Base-by-base conservation (phyloP, 2,888 invertebrate species). In the Mimumesa dahlbomi region DNA sequence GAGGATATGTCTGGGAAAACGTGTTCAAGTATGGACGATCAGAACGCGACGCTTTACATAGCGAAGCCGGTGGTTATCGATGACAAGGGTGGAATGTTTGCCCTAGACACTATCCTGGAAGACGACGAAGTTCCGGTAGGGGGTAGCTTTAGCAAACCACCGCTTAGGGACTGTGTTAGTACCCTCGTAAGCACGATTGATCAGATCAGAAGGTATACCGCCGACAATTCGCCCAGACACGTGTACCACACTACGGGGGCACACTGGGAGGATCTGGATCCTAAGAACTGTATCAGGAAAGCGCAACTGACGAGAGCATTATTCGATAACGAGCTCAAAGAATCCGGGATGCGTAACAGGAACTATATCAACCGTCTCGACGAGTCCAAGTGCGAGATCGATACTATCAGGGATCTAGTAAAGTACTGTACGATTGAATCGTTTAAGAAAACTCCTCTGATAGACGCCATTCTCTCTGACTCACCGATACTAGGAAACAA, bases 161-260 rank as follows among this genome's bases (percentile, higher is more conserved):
- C 78, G 0, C 63, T 46, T 2, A 48, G 57, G 0, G 83, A 75
- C 90, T 91, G 84, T 89, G 92, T 92, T 82, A 92, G 93, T 83
- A 92, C 93, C 5, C 86, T 93, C 5, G 93, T 93, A 5, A 93
- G 92, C 9, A 93, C 93, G 1, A 93, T 93, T 66, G 93, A 93
- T 82, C 93, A 93, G 89, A 93, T 93, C 38, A 89, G 93, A 42
- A 92, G 91, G 79, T 91, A 91, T 38, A 91, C 92, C 2, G 90
- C 90, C 0, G 91, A 91, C 14, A 92, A 92, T 83, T 92, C 92
- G 2, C 92, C 92, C 3, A 90, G 91, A 80, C 91, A 91, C 82
- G 87, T 92, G 61, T 92, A 91, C 82, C 91, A 92, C 57, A 90
- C 92, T 69, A 90, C 91, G 45, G 92, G 92, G 69, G 89, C 90